Conservation (phyloP, 2,797 vertebrate genomes). For the Perodicticus potto region DNA sequence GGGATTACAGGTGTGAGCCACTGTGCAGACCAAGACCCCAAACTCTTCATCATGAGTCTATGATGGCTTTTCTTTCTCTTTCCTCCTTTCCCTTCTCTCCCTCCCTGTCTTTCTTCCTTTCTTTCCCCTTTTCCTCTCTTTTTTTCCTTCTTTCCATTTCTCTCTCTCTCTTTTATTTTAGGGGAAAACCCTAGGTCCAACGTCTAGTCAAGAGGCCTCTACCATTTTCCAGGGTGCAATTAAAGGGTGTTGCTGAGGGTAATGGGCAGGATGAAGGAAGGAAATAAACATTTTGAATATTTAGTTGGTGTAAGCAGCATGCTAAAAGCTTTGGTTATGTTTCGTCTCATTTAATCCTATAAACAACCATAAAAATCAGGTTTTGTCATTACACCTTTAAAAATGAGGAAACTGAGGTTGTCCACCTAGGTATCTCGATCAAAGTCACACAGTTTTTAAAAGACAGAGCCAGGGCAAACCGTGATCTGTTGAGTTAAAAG, state of each 20-base stretch:
- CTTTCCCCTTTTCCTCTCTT: neutral
- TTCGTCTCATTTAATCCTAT: neutral
- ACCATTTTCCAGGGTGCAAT: neutral
- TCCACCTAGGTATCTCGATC: neutral
- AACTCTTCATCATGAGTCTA: neutral
- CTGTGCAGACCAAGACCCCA: neutral
- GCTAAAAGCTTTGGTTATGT: neutral
- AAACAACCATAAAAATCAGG: neutral
- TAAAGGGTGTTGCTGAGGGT: neutral
- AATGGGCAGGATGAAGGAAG: neutral
- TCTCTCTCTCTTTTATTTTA: neutral
- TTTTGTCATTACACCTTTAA: neutral
- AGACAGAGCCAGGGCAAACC: neutral
- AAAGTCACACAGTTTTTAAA: neutral
- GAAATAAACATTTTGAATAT: neutral
- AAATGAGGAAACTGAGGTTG: constrained; percentile 25
- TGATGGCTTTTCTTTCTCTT: neutral
- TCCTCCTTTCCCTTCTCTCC: fast-evolving
- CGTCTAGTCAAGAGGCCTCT: neutral
- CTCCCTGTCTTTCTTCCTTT: neutral
- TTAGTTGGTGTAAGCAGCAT: neutral
- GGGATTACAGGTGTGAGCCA: too few relatives aligned
- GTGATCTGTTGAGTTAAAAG: neutral
- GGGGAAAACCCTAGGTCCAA: neutral
- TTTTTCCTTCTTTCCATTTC: neutral